Evolutionary conservation across 1,140 invertebrate species (phyloP).

Genomic region (Aporrectodea caliginosa): DNA sequence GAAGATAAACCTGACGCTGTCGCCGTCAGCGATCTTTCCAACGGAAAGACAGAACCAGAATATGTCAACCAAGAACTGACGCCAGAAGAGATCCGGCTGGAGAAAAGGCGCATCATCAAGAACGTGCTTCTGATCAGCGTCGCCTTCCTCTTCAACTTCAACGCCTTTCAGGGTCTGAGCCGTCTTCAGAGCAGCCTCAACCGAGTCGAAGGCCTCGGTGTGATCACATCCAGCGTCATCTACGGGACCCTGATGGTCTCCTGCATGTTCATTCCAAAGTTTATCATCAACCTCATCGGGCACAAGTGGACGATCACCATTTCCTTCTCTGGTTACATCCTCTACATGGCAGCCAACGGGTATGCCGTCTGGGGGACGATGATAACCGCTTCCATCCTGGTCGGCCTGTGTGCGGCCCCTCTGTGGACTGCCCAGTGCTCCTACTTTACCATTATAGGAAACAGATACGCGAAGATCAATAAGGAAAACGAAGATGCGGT

Average conservation of each 20-base stretch:
- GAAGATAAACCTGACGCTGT: too few species aligned
- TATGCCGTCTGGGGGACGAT: conserved; percentile 71
- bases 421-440: too few species aligned
- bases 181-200: conserved; percentile 50
- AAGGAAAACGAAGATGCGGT: too few species aligned
- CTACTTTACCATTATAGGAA: too few species aligned
- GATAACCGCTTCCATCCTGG: conserved; percentile 82
- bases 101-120: conserved; percentile 35
- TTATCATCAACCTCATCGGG: conserved; percentile 75
- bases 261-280: conserved; percentile 39
- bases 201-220: conserved; percentile 40
- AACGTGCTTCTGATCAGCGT: conserved; percentile 47
- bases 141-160: conserved; percentile 49
- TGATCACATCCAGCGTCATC: conserved; percentile 25
- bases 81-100: too few species aligned
- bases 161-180: conserved; percentile 46
- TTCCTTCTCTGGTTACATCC: conserved; percentile 85
- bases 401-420: conserved; percentile 83
- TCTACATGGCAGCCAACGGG: conserved; percentile 90
- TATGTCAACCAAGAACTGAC: too few species aligned
- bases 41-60: too few species aligned
- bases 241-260: conserved; percentile 14
- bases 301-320: conserved; percentile 91
- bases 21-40: too few species aligned
- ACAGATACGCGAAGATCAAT: too few species aligned